phyloP scores from a whole-genome alignment of 2,113 vertebrate genomes.

The Abramis brama region DNA sequence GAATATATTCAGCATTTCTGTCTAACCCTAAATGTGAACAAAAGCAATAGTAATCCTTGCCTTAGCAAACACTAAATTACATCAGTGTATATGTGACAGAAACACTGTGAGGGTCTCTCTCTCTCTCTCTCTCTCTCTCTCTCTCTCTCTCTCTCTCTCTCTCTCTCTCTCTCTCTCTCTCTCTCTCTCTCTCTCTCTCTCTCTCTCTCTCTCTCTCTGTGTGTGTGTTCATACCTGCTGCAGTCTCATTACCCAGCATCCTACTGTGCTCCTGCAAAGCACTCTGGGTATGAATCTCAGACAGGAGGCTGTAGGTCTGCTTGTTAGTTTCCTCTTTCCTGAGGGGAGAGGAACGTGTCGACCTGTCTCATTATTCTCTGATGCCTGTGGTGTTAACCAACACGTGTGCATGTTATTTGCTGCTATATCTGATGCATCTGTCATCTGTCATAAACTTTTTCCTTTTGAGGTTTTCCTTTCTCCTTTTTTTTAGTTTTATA shows the following conservation, averaged over 20 bases:
- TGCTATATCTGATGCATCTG: not conserved
- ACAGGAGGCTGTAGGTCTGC: slow-evolving; percentile 48
- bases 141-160: not conserved
- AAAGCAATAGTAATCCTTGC: not conserved
- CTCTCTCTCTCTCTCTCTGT: too few species aligned
- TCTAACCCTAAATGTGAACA: not conserved
- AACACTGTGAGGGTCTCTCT: not conserved
- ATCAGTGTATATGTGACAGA: not conserved
- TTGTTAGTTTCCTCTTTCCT: not conserved
- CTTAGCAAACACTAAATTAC: not conserved
- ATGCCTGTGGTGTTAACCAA: slow-evolving; percentile 11
- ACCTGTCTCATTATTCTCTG: not conserved
- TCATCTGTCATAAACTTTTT: not conserved
- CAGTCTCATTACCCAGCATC: slow-evolving; percentile 74
- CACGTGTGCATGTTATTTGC: not conserved
- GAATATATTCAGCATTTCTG: not conserved
- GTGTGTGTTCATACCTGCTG: slow-evolving; percentile 51
- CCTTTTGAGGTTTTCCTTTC: not conserved
- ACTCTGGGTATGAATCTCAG: slow-evolving; percentile 57
- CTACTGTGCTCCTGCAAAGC: slow-evolving; percentile 66
- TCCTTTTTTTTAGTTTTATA: not conserved
- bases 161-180: too few species aligned
- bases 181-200: too few species aligned
- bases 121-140: too few species aligned
- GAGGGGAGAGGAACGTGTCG: not conserved